These are phyloP conservation scores for Philypnodon macrostomus DNA, from an alignment of 2,797 vertebrate genomes.

Conservation along the genomic window DNA sequence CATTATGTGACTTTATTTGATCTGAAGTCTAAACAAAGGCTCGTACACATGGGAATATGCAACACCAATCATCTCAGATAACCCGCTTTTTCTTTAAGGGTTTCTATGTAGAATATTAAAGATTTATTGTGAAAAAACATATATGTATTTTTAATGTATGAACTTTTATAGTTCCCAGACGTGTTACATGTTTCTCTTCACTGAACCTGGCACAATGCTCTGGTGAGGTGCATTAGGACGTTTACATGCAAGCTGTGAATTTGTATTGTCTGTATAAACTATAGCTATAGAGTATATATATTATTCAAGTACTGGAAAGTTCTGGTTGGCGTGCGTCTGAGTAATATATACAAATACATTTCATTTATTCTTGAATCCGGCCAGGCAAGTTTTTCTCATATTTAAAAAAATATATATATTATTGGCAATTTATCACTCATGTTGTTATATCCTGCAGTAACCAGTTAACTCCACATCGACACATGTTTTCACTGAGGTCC, in stretches of 20 bases:
- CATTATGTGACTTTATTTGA: not conserved
- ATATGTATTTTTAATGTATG: constrained; percentile 12
- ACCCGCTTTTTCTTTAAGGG: constrained; percentile 7
- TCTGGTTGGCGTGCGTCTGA: no score
- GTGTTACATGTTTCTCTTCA: not conserved
- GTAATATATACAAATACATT: no score
- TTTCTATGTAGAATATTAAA: constrained; percentile 2
- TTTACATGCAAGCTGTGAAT: constrained; percentile 2
- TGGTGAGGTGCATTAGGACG: not conserved
- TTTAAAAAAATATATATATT: no score
- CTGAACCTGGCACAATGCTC: not conserved
- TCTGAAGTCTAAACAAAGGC: not conserved
- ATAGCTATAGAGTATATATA: no score
- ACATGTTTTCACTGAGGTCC: no score
- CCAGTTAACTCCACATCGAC: no score
- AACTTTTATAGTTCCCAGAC: constrained; percentile 4
- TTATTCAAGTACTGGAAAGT: no score
- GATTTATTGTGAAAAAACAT: constrained; percentile 8
- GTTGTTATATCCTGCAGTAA: no score
- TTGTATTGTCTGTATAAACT: not conserved
- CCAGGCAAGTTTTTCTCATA: no score
- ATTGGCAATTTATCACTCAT: no score
- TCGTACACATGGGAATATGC: not conserved
- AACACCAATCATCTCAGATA: constrained; percentile 10
- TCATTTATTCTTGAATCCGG: no score